Evolutionary conservation across 1,140 invertebrate species (phyloP), one percentile per base, ranked within the genome.

Genomic region (Orius insidiosus): DNA sequence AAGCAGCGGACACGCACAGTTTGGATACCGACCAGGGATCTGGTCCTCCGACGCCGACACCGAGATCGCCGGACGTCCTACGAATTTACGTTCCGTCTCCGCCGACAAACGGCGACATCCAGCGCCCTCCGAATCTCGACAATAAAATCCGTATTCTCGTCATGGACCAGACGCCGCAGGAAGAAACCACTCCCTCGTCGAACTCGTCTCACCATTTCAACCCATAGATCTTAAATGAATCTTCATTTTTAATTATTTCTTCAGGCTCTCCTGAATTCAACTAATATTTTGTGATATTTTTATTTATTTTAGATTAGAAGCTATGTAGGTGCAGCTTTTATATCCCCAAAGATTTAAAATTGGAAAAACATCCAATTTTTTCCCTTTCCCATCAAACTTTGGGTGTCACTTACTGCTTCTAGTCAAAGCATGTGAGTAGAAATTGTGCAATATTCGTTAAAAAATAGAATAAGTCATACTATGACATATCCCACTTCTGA

Each of bases 1-100:
- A 78, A 55, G 76, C 73, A 6, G 65, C 78, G 34, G 78, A 80
- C 60, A 78, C 77, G 7, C 77, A 80, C 59, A 79, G 76, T 60
- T 76, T 76, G 53, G 70, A 68, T 49, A 72, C 70, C 24, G 68
- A 67, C 13, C 68, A 67, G 31, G 75, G 68, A 47, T 72, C 70
- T 38, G 75, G 74, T 53, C 48, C 10, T 32, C 61, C 66, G 19
- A 66, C 66, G 2, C 60, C 65, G 9, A 46, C 43, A 10, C 48
- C 64, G 70, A 13, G 73, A 69, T 37, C 71, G 68, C 36, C 43
- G n/a, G 80, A 82, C 59, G 68, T 80, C 16, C 71, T 84, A 32
- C 65, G 79, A 39, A 83, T 83, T 48, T 81, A 80, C 60, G 80
- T 83, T 32, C 77, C 78, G 5, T 61, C 34, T 65, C 69, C 9